Evolutionary conservation across 2,888 invertebrate species (phyloP), one percentile per base, ranked within the genome.

Genomic region (Limenitis camilla): DNA sequence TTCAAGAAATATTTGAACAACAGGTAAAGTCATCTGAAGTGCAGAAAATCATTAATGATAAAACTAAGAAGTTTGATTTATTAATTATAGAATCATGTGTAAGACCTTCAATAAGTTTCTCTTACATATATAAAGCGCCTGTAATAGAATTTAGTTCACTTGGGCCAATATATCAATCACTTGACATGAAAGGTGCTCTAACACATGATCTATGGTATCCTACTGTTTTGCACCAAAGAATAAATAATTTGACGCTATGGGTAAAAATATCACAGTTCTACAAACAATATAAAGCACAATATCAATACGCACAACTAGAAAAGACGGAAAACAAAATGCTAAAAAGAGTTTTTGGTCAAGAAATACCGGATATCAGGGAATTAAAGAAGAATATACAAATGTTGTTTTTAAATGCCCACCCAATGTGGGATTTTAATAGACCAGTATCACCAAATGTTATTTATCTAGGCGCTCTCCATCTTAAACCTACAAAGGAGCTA

Each of bases 351-450:
- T 71, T 74, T 56, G 78, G 74, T 8, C 19, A 55, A 2, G 46
- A 68, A 32, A 47, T 61, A 2, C 68, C 73, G 0, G 44, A 56
- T n/a, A 8, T 74, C 3, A 56, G 28, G 9, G 61, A 66, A 33
- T 58, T 75, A 30, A 58, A 53, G 11, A 60, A 68, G 6, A 69
- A 68, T 43, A 58, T 78, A 28, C 71, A 78, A 30, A 62, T 86
- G 67, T 43, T 84, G n/a, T 74, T 88, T 56, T 35, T 82, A 1
- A 88, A 88, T 55, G 63, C 66, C 0, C 72, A 88, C 64, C 76
- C 78, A 0, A 54, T 80, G n/a, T 76, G 76, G 65, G 69, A 68
- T 40, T 63, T 61, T 2, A 73, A 74, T 40, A 65, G 76, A 11
- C 85, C 88, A 29, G 59, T 65, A 5, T 68, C 71, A 6, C 70